phyloP scores from a whole-genome alignment of 1,140 invertebrate species.

The Tigriopus japonicus region DNA sequence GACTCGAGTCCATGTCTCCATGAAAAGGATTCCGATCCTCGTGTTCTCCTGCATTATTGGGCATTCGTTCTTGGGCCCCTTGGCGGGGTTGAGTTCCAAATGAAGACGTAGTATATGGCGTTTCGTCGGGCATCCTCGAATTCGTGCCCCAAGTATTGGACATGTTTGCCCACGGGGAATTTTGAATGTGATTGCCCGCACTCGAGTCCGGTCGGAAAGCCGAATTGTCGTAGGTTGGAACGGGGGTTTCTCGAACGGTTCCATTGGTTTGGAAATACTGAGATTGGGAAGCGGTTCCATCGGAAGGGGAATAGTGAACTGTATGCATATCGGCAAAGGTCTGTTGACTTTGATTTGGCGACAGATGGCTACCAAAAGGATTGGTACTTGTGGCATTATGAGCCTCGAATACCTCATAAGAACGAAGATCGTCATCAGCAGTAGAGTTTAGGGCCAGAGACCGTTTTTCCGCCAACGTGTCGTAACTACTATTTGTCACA shows the following conservation, averaged over 20 bases:
- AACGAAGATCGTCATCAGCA: slow-evolving; percentile 4
- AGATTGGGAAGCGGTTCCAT: neutral
- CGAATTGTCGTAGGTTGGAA: too few relatives aligned
- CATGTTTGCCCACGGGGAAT: too few relatives aligned
- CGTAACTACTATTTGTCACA: slow-evolving; percentile 2
- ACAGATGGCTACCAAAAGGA: neutral
- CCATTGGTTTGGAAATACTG: neutral
- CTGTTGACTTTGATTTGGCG: neutral
- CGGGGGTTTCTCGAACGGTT: neutral
- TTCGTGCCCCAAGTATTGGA: neutral
- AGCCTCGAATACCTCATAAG: slow-evolving; percentile 6
- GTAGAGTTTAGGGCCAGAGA: slow-evolving; percentile 11
- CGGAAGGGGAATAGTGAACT: neutral
- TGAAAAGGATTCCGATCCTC: neutral
- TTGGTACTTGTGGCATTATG: neutral
- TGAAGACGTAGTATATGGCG: neutral
- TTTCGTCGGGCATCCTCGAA: neutral
- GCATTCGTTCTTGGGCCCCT: neutral
- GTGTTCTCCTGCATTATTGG: neutral
- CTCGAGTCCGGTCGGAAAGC: neutral
- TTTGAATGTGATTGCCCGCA: neutral
- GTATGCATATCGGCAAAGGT: slow-evolving; percentile 6
- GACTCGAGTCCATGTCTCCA: neutral
- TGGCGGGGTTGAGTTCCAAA: neutral
- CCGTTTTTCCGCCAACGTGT: neutral